Evolutionary conservation across 2,113 vertebrate species (phyloP).

Genomic region (Campylomormyrus tamandua): DNA sequence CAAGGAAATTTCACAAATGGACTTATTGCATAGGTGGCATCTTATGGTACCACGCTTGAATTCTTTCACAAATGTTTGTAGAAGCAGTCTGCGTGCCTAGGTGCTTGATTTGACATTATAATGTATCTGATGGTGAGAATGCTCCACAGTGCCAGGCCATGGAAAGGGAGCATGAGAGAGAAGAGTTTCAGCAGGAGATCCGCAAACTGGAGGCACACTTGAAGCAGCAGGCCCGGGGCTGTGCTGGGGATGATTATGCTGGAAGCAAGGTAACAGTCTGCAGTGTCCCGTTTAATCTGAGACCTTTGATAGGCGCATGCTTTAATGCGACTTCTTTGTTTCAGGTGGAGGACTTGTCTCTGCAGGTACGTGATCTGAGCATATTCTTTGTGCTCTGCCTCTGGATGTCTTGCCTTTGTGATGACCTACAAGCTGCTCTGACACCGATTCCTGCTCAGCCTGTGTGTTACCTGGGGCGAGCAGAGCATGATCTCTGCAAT

Average conservation of each 20-base stretch:
- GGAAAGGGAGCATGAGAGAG: conserved; percentile 87
- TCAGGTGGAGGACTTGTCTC: conserved; percentile 73
- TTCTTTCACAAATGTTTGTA: too few species aligned
- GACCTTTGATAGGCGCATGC: not conserved
- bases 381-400: conserved; percentile 25
- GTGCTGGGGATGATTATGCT: conserved; percentile 45
- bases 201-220: conserved; percentile 76
- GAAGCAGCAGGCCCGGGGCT: conserved; percentile 50
- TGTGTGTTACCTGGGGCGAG: not conserved
- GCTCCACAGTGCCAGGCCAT: conserved; percentile 77
- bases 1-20: too few species aligned
- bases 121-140: not conserved
- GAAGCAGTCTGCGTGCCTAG: too few species aligned
- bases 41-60: too few species aligned
- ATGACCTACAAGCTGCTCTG: not conserved
- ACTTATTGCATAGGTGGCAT: too few species aligned
- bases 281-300: not conserved
- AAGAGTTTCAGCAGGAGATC: conserved; percentile 96
- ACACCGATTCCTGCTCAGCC: not conserved
- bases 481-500: not conserved
- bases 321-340: conserved; percentile 30
- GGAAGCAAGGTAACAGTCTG: conserved; percentile 58
- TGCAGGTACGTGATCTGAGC: conserved; percentile 70
- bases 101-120: too few species aligned
- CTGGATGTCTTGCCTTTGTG: not conserved